Evolutionary conservation across 1,140 invertebrate species (phyloP), one percentile per base, ranked within the genome.

Genomic region (Dryas iulia): DNA sequence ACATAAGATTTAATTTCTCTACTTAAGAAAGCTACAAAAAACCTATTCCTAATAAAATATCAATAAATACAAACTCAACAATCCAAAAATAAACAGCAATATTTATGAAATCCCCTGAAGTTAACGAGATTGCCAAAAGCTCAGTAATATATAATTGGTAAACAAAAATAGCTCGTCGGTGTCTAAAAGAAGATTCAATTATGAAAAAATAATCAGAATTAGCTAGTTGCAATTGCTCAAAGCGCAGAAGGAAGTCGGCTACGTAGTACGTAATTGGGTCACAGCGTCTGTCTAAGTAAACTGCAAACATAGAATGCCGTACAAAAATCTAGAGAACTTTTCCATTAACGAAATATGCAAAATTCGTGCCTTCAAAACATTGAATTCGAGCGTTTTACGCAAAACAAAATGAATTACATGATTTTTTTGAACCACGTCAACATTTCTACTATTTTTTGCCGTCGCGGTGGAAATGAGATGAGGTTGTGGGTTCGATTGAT

Each of bases 261-360:
- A n/a, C n/a, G n/a, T n/a, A n/a, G n/a, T 3, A 52, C 26, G 35
- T 61, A 52, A 61, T 52, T 52, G 39, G 18, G 25, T 62, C 59
- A 7, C 59, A 21, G 39, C 8, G 59, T 21, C 39, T 30, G 25
- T 47, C 35, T 61, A 26, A 62, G 39, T 28, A 21, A 18, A 62
- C 25, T 18, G 33, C 12, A n/a, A 62, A 62, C 59, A 53, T 60
- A 39, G 39, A 18, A 60, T n/a, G n/a, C n/a, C n/a, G 35, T 18
- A 18, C 33, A 52, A 18, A 59, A 61, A 61, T 28, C 59, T 47
- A 23, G 31, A 35, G 35, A 52, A 26, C 35, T 61, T 28, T 47
- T 12, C 10, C 24, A 7, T 59, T 60, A 25, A 25, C 59, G n/a
- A 23, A 52, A n/a, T 47, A 52, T 61, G 35, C 24, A 28, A 52